Evolutionary conservation across 2,797 vertebrate species (phyloP).

Genomic region (Alosa sapidissima): DNA sequence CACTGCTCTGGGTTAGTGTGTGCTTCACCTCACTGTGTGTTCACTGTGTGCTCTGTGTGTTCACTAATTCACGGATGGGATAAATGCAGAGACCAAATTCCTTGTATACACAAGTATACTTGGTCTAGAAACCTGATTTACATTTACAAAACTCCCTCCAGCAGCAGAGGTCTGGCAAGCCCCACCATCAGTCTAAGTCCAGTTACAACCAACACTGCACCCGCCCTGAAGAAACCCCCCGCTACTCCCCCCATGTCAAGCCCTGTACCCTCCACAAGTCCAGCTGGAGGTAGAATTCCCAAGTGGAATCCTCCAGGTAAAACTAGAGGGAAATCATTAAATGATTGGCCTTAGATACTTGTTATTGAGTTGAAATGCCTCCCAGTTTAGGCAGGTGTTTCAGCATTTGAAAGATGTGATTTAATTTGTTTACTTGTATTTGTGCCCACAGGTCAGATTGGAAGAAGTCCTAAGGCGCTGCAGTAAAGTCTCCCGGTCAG

Average conservation of each 20-base stretch:
- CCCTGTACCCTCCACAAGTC: conserved; percentile 63
- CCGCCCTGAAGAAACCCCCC: conserved; percentile 47
- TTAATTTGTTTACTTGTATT: neutral
- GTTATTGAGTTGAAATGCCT: neutral
- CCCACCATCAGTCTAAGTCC: conserved; percentile 51
- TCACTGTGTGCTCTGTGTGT: too few species aligned
- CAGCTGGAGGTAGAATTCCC: conserved; percentile 70
- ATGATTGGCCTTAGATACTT: neutral
- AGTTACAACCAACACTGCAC: conserved; percentile 48
- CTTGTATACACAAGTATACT: too few species aligned
- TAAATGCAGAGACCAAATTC: too few species aligned
- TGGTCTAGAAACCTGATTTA: too few species aligned
- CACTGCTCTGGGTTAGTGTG: too few species aligned
- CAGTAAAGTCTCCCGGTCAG: conserved; percentile 80
- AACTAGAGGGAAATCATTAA: neutral
- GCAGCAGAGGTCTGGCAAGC: conserved; percentile 26
- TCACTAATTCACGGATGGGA: too few species aligned
- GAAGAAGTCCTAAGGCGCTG: conserved; percentile 64
- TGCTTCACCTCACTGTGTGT: too few species aligned
- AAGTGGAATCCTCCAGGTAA: conserved; percentile 92
- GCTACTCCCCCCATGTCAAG: conserved; percentile 59
- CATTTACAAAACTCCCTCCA: neutral
- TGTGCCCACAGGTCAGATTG: conserved; percentile 55
- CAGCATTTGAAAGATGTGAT: neutral
- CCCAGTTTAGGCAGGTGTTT: too few species aligned